These are phyloP conservation scores for Mesocentrotus franciscanus DNA, from an alignment of 53 echinoderm and acorn worm genomes.

Conservation along the genomic window DNA sequence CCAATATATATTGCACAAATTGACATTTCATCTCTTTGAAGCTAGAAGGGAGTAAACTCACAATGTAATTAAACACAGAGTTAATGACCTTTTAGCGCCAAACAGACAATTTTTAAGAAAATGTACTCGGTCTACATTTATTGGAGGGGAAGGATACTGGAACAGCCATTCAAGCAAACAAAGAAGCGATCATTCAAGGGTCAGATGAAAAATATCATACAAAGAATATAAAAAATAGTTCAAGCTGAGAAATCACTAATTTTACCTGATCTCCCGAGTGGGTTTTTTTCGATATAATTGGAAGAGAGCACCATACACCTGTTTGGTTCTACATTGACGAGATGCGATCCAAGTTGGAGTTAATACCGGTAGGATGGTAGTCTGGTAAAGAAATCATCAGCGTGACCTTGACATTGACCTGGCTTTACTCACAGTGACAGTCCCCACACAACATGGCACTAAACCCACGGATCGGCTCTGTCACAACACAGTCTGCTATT, in stretches of 20 bases:
- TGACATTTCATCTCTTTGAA: no score
- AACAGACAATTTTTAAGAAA: no score
- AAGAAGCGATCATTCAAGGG: background rate
- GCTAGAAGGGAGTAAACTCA: no score
- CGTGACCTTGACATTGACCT: conserved; percentile 52
- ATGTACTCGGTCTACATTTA: background rate
- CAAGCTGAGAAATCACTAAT: background rate
- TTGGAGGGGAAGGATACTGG: background rate
- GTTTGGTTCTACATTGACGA: conserved; percentile 21
- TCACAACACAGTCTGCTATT: conserved; percentile 32
- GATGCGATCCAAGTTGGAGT: conserved; percentile 5
- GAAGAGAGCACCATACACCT: conserved; percentile 4
- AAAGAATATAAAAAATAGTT: background rate
- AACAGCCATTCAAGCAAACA: background rate
- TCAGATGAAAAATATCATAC: background rate
- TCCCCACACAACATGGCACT: conserved; percentile 15
- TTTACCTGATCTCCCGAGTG: background rate
- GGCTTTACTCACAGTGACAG: conserved; percentile 45
- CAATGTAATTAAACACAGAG: no score
- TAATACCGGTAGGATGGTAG: background rate
- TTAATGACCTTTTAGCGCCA: no score
- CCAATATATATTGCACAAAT: background rate
- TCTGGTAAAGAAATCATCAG: conserved; percentile 49
- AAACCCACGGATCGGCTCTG: conserved; percentile 28
- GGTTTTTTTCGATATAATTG: background rate